These are phyloP conservation scores for Branchinecta sandiegonensis DNA, from an alignment of 2,888 invertebrate species.

Conservation along the genomic window DNA sequence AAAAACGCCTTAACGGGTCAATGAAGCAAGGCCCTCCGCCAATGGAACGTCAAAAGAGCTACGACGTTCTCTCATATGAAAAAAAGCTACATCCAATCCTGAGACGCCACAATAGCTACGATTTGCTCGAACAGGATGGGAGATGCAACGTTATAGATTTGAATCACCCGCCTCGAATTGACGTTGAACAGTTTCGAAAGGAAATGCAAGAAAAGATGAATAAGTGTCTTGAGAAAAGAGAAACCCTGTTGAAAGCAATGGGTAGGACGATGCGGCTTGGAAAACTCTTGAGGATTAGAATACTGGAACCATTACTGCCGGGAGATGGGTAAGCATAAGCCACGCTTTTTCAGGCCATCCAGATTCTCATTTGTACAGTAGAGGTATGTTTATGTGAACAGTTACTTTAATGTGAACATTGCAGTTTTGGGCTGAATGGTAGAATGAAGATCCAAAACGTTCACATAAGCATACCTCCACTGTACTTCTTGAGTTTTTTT, in stretches of 20 bases:
- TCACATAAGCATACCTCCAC: no score
- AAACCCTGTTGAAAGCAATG: slow-evolving; percentile 51
- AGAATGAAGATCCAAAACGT: no score
- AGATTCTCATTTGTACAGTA: no score
- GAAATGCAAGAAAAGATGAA: slow-evolving; percentile 12
- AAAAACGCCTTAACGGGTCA: background rate
- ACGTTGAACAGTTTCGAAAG: slow-evolving; percentile 15
- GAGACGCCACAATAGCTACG: background rate
- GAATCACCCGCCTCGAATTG: background rate
- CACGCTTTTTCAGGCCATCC: background rate
- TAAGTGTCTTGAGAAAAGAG: slow-evolving; percentile 40
- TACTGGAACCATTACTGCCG: slow-evolving; percentile 45
- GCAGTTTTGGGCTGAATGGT: no score
- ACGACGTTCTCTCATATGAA: slow-evolving; percentile 1
- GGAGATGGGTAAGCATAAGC: slow-evolving; percentile 23
- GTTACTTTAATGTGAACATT: no score
- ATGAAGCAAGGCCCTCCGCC: background rate
- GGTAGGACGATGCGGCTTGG: slow-evolving; percentile 55
- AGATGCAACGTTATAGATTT: background rate
- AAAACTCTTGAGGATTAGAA: slow-evolving; percentile 47
- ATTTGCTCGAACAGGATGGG: background rate
- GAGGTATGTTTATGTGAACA: no score
- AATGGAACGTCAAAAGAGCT: background rate
- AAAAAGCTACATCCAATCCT: slow-evolving; percentile 10
- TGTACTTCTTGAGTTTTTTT: no score